Evolutionary conservation across 2,888 invertebrate species (phyloP), one percentile per base, ranked within the genome.

Genomic region (Amblyteles armatorius): DNA sequence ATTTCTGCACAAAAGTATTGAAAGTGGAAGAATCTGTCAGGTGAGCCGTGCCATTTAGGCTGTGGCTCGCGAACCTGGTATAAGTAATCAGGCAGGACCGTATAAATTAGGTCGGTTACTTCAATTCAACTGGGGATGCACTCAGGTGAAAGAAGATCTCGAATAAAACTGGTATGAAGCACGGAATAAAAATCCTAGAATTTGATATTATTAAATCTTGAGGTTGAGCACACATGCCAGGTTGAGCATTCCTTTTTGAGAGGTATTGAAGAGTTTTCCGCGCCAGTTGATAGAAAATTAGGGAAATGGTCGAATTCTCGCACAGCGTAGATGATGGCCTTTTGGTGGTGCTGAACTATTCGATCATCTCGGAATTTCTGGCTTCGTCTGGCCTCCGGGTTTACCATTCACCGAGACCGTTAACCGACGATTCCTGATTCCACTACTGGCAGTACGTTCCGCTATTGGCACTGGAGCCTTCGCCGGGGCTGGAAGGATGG

Each of bases 361-460:
- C 29, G 26, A 26, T 60, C 40, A 5, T 5, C 11, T 4, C 13
- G 60, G 63, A 63, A 63, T 63, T 63, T 63, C 33, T 6, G 29
- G 6, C 16, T 29, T 33, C 63, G 63, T 63, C 63, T 16, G 16
- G 16, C 63, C 16, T 33, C 33, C 33, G 33, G 6, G 26, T 63
- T 26, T 33, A n/a, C 16, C 16, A 7, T 63, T 63, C 33, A 29
- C 63, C 33, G 16, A 26, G 11, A 26, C 29, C 33, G 63, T n/a
- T 33, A 26, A 26, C 7, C 65, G 33, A 52, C 65, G n/a, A 67
- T 52, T 65, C 65, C 57, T 71, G 52, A n/a, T 65, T 73, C 9
- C 67, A 52, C 79, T 26, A 72, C 16, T 67, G 44, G 69, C 60
- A 57, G 68, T 48, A 13, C 69, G 26, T 55, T 68, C 19, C 19